Evolutionary conservation across 2,113 vertebrate genomes (phyloP).

Genomic region (Onychostoma macrolepis): DNA sequence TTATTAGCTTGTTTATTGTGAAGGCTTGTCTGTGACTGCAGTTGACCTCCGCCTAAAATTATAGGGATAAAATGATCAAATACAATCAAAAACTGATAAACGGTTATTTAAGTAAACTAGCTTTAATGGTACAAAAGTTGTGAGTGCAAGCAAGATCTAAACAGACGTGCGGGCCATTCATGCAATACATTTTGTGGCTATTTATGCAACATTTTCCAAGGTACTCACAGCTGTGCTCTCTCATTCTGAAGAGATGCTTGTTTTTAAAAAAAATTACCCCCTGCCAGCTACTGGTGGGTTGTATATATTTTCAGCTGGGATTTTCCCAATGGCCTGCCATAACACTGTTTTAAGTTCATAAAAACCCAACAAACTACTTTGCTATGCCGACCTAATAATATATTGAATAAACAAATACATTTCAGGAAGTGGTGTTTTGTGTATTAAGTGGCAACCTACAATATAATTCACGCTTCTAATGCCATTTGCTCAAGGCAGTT

Average conservation of each 20-base stretch:
- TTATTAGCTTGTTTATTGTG: conserved; percentile 37
- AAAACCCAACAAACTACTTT: conserved; percentile 8
- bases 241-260: conserved; percentile 33
- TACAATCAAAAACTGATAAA: neutral
- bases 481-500: neutral
- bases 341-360: conserved; percentile 16
- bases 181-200: neutral
- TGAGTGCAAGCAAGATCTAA: neutral
- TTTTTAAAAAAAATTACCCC: conserved; percentile 15
- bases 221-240: neutral
- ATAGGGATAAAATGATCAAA: neutral
- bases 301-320: conserved; percentile 50
- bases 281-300: conserved; percentile 29
- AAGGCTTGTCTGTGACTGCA: conserved; percentile 38
- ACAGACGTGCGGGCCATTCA: neutral
- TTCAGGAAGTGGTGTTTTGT: neutral
- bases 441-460: conserved; percentile 11
- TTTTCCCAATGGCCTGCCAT: conserved; percentile 13
- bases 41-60: conserved; percentile 42
- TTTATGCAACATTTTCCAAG: neutral
- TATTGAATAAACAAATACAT: neutral
- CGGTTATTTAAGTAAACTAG: neutral
- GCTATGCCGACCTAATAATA: conserved; percentile 6
- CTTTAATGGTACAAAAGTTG: neutral
- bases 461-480: neutral